These are phyloP conservation scores for Heterocephalus glaber DNA, from an alignment of 2,113 vertebrate genomes.

Conservation along the genomic window DNA sequence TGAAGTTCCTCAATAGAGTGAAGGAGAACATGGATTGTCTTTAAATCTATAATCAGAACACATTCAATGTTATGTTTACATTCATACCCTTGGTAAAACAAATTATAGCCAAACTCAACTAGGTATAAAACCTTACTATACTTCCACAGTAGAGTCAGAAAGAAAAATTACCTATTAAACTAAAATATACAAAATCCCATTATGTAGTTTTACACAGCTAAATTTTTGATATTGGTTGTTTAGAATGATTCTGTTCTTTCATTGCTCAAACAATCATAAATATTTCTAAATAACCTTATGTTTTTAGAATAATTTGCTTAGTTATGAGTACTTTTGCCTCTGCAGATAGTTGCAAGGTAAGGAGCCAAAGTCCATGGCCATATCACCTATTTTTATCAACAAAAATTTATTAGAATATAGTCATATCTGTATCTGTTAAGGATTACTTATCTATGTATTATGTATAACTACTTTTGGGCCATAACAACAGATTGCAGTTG, in stretches of 20 bases:
- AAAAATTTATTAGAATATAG: not conserved
- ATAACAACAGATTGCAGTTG: not conserved
- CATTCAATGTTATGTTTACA: not conserved
- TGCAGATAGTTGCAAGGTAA: not conserved
- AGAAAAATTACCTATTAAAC: not conserved
- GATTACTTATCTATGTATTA: not conserved
- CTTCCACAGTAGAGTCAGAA: not conserved
- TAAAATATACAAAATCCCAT: not conserved
- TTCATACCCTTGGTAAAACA: not conserved
- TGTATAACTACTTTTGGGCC: not conserved
- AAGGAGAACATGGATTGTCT: not conserved
- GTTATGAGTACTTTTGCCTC: not conserved
- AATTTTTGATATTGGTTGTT: not conserved
- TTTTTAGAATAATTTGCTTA: not conserved
- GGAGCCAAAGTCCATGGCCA: not conserved
- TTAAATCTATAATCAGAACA: not conserved
- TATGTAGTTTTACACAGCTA: not conserved
- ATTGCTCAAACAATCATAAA: not conserved
- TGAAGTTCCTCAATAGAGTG: not conserved
- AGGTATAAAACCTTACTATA: not conserved
- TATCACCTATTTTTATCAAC: not conserved
- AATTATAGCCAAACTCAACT: not conserved
- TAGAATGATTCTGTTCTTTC: not conserved
- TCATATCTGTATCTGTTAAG: not conserved
- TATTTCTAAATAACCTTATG: not conserved